Conservation (phyloP, 2,113 vertebrate genomes). For the Synodontis membranacea region DNA sequence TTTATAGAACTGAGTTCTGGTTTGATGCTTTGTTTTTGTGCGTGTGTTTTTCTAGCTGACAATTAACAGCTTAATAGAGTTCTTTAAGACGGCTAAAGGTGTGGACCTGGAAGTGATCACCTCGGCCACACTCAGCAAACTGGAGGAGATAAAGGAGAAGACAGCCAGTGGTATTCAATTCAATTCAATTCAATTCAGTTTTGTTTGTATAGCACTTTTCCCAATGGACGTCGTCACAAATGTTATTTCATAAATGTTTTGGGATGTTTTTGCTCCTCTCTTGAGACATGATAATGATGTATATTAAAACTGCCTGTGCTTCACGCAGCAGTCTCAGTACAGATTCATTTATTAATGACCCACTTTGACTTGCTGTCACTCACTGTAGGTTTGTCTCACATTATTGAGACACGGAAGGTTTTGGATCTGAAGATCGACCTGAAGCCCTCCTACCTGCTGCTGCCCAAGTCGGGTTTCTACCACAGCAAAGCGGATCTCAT, state of each 20-base stretch:
- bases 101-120: conserved; percentile 90
- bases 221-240: no score
- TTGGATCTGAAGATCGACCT: conserved; percentile 88
- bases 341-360: background rate
- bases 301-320: background rate
- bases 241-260: no score
- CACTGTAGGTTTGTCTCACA: conserved; percentile 82
- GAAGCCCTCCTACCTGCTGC: conserved; percentile 89
- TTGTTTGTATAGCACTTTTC: no score
- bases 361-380: no score
- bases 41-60: conserved; percentile 75
- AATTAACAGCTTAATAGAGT: conserved; percentile 87
- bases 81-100: conserved; percentile 84
- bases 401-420: conserved; percentile 93
- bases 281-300: background rate
- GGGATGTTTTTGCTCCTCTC: background rate
- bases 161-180: conserved; percentile 91
- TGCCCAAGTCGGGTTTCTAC: conserved; percentile 87
- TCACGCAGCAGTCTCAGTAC: background rate
- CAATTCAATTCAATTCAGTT: no score
- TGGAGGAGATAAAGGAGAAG: conserved; percentile 96
- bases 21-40: conserved; percentile 6
- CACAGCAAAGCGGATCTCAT: conserved; percentile 78
- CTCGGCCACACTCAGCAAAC: conserved; percentile 87
- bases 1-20: background rate